A percentile compares a stretch with the other conserved stretches of the same genome.
phyloP scores from a whole-genome alignment of 2,888 invertebrate genomes.

The Escarpia spicata region DNA sequence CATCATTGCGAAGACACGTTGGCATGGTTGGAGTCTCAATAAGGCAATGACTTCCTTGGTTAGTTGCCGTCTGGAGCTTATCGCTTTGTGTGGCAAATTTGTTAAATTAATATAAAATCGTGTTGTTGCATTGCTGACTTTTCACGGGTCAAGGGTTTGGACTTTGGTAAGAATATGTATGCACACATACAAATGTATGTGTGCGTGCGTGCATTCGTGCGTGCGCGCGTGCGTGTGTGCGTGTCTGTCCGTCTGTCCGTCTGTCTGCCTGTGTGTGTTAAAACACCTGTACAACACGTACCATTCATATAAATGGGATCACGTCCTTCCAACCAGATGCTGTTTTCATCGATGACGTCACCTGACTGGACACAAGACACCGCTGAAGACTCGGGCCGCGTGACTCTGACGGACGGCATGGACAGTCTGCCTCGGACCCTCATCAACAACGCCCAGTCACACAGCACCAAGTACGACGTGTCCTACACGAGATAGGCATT shows the following conservation, averaged over 20 bases:
- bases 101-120: no score
- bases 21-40: no score
- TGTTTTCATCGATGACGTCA: not conserved
- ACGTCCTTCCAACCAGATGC: not conserved
- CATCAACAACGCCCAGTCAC: constrained; percentile 27
- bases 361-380: not conserved
- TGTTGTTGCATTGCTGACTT: no score
- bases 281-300: not conserved
- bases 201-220: not conserved
- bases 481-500: not conserved
- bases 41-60: no score
- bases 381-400: not conserved
- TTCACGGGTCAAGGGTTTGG: no score
- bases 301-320: not conserved
- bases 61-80: no score
- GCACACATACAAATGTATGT: not conserved
- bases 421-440: constrained; percentile 30
- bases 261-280: not conserved
- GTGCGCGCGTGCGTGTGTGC: not conserved
- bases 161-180: not conserved
- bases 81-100: no score
- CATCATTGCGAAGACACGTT: no score
- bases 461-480: constrained; percentile 32
- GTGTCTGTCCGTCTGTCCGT: not conserved
- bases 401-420: constrained; percentile 37